Evolutionary conservation across 2,113 vertebrate species (phyloP), one percentile per base, ranked within the genome.

Genomic region (Pavo muticus): DNA sequence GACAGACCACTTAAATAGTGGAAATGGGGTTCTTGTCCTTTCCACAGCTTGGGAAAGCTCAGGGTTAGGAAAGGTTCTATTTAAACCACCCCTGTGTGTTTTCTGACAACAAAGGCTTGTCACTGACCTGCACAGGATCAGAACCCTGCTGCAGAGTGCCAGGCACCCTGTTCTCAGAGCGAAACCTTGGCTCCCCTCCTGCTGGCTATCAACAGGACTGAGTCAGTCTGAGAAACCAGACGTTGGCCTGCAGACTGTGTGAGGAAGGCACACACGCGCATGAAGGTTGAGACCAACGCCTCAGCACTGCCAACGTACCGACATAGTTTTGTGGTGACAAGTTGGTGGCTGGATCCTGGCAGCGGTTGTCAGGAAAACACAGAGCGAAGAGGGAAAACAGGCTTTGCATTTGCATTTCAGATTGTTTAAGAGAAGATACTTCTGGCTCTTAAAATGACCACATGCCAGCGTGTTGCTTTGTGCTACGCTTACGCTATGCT

Each of bases 381-480:
- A 92, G 80, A 92, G 37, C 1, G 64, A 79, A 67, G 63, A 92
- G 24, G 37, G 63, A 72, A 92, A 93, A 79, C 11, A 67, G 67
- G 16, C 70, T 84, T 90, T 67, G 73, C 25, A 92, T 93, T 82
- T 94, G 65, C 44, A 87, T 92, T 93, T 93, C 87, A 84, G 84
- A 82, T 76, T 92, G 67, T 91, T 94, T 95, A 88, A 89, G 48
- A 54, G 40, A 37, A 92, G 74, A 76, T 89, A 54, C 59, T 95
- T 91, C 84, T 93, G 91, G n/a, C 20, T 95, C 6, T 79, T 84
- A 82, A 93, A 95, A 92, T 89, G 93, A 93, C 70, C 54, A 82
- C 81, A 67, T 94, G 91, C 84, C 77, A 92, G 30, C 20, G 5
- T 61, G 14, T 75, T 87, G 54, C 61, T 73, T 84, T 93, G 83